Conservation (phyloP, 1,140 invertebrate species). For the Carcinoscorpius rotundicauda region DNA sequence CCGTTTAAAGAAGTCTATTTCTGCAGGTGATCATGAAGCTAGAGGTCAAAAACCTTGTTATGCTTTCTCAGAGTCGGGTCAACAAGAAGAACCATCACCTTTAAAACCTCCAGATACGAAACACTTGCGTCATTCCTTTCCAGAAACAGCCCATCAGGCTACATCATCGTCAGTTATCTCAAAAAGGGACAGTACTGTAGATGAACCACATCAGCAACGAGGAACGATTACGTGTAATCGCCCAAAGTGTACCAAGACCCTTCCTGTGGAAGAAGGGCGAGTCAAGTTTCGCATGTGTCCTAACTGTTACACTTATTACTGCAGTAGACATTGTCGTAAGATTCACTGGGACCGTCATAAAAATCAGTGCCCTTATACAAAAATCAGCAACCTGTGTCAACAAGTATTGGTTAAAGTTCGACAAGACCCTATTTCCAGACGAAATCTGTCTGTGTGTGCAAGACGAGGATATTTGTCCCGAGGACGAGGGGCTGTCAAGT, state of each 20-base stretch:
- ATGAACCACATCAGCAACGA: too few relatives aligned
- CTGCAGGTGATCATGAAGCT: too few relatives aligned
- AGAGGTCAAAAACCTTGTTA: too few relatives aligned
- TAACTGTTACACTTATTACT: slow-evolving; percentile 72
- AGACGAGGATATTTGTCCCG: slow-evolving; percentile 62
- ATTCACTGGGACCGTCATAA: slow-evolving; percentile 84
- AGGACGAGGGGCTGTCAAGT: slow-evolving; percentile 81
- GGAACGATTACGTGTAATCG: slow-evolving; percentile 29
- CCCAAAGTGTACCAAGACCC: slow-evolving; percentile 31
- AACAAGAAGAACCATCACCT: too few relatives aligned
- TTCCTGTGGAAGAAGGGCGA: slow-evolving; percentile 31
- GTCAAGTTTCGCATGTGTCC: slow-evolving; percentile 72
- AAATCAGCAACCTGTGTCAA: slow-evolving; percentile 64
- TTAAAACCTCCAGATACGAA: too few relatives aligned
- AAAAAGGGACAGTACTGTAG: too few relatives aligned
- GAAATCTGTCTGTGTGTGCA: slow-evolving; percentile 63
- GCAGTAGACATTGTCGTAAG: slow-evolving; percentile 62
- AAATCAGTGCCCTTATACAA: slow-evolving; percentile 73
- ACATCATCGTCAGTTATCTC: too few relatives aligned
- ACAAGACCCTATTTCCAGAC: slow-evolving; percentile 60
- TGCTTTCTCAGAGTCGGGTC: too few relatives aligned
- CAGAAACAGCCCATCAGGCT: too few relatives aligned
- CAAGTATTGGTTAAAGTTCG: slow-evolving; percentile 75
- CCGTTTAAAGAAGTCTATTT: too few relatives aligned
- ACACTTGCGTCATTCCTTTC: too few relatives aligned